Evolutionary conservation across 2,113 vertebrate genomes (phyloP), one percentile per base, ranked within the genome.

Genomic region (Hippoglossus stenolepis): DNA sequence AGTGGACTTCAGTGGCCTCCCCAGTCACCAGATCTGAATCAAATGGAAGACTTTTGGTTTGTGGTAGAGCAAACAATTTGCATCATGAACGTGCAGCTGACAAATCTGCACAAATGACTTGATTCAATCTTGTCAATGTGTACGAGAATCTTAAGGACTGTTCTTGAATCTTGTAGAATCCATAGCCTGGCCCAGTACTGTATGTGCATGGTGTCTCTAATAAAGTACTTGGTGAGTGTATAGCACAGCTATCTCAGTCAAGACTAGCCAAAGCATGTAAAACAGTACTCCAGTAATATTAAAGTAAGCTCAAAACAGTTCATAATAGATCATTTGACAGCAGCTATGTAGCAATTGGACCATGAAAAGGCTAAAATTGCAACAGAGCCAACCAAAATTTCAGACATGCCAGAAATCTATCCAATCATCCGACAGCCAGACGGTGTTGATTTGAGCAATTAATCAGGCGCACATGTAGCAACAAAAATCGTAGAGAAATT

Each of bases 361-460:
- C 38, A 23, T 43, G 38, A 21, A 45, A 17, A 4, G 5, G 12
- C 24, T 58, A 14, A 24, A 38, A 61, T 61, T 61, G 59, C 17
- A 35, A 24, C 40, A 7, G 18, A 24, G 62, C 62, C 62, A 64
- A 64, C 38, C 38, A 64, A 64, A 64, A 64, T 45, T 1, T 64
- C 38, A 24, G 20, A 43, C 62, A 14, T 24, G 62, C 62, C 62
- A 64, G 62, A 64, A 64, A 64, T 45, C 62, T n/a, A 43, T 64
- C 62, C n/a, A 11, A 63, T 63, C 35, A 43, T 43, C 13, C 18
- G 61, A 64, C 38, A 24, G 62, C 40, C 62, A 64, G 62, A 64
- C 62, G 21, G 38, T 45, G 21, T 45, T 64, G 62, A 64, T 64
- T 45, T 45, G n/a, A 45, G 40, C 38, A 64, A 64, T 64, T 64